Evolutionary conservation across 2,888 invertebrate genomes (phyloP).

Genomic region (Habroteleia sp.): DNA sequence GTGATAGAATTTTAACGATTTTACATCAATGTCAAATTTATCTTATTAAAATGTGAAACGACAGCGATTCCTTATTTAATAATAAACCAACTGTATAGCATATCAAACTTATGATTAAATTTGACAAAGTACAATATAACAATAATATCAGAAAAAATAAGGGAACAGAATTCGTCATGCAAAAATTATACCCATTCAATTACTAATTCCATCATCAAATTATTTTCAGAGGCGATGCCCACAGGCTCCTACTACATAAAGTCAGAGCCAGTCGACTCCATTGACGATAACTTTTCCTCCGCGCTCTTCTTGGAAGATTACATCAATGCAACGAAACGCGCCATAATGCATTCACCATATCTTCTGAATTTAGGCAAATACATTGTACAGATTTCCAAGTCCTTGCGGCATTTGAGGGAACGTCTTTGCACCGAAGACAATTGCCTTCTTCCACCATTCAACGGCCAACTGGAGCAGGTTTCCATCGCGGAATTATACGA

Average conservation of each 20-base stretch:
- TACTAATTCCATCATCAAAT: no score
- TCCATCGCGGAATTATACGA: slow-evolving; percentile 73
- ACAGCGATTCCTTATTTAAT: no score
- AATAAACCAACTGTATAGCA: no score
- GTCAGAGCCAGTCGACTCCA: slow-evolving; percentile 67
- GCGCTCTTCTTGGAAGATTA: slow-evolving; percentile 57
- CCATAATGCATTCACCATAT: slow-evolving; percentile 73
- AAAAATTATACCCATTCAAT: no score
- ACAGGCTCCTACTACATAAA: slow-evolving; percentile 74
- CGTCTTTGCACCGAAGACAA: slow-evolving; percentile 64
- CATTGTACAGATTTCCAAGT: slow-evolving; percentile 70
- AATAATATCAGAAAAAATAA: no score
- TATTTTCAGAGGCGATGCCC: slow-evolving; percentile 72
- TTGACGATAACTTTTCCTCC: no score
- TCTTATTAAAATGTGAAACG: no score
- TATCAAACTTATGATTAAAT: no score
- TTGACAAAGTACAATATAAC: no score
- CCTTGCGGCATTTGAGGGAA: slow-evolving; percentile 68
- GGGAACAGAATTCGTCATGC: no score
- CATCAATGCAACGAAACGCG: slow-evolving; percentile 63
- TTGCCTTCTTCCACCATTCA: slow-evolving; percentile 13
- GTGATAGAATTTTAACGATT: no score
- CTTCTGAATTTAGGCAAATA: slow-evolving; percentile 75
- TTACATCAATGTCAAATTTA: no score
- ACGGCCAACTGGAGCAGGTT: slow-evolving; percentile 53